A percentile compares a stretch with the other conserved stretches of the same genome.
Evolutionary conservation across 2,888 invertebrate species (phyloP).

Genomic region (Cantharis lateralis): DNA sequence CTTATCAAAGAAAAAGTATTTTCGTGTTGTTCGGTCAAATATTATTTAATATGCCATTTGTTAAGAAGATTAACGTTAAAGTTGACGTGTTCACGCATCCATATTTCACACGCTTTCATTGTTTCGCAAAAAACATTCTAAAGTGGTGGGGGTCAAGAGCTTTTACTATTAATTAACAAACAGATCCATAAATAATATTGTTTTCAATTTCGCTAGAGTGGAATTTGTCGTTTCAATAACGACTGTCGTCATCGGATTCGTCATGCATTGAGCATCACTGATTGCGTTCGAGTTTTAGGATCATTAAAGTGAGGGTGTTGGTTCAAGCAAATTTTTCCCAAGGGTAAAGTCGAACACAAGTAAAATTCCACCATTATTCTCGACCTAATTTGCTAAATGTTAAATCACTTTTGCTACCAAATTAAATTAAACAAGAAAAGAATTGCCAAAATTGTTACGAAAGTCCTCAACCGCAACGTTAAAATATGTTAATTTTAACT

Average conservation of each 20-base stretch:
- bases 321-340: not conserved
- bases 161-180: constrained; percentile 21
- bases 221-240: constrained; percentile 2
- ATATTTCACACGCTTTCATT: constrained; percentile 23
- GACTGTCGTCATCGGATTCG: constrained; percentile 3
- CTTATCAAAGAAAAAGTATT: constrained; percentile 24
- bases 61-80: constrained; percentile 25
- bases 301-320: not conserved
- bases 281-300: constrained; percentile 6
- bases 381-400: not conserved
- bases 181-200: constrained; percentile 11
- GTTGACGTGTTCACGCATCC: constrained; percentile 28
- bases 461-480: too few species aligned
- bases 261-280: constrained; percentile 6
- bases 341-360: not conserved
- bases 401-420: not conserved
- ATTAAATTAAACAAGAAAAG: not conserved
- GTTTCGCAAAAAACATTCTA: constrained; percentile 11
- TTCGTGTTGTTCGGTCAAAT: constrained; percentile 23
- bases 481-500: too few species aligned
- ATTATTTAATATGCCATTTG: constrained; percentile 26
- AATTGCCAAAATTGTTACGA: not conserved
- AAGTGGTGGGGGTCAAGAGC: constrained; percentile 9
- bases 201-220: constrained; percentile 22
- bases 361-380: not conserved